Evolutionary conservation across 2,113 vertebrate species (phyloP), one percentile per base, ranked within the genome.

Genomic region (Pelodiscus sinensis): DNA sequence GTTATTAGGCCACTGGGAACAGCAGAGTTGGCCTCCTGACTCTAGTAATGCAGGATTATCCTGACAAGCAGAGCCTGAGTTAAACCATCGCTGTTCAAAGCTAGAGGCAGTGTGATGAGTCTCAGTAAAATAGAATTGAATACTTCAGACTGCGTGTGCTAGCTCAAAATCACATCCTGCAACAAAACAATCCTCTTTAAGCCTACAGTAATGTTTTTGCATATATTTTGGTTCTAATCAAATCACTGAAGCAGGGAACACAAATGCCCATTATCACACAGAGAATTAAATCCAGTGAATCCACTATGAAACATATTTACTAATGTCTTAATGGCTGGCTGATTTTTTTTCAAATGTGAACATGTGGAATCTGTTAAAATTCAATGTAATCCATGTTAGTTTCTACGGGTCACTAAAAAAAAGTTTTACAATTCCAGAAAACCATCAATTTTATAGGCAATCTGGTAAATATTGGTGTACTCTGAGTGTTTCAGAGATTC

Each of bases 361-460:
- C 88, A 57, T 22, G 58, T 18, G 51, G 44, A 21, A 94, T 92
- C 84, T 95, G 89, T 89, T 96, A 95, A 56, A 95, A 92, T 80
- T 86, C 85, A 82, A 84, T 9, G 60, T 93, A 68, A 16, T 94
- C 83, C 94, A 88, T 88, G 86, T 86, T 62, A 86, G 94, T 85
- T 88, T 1, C 71, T 75, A 82, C 5, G 15, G 81, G 79, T 91
- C 89, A 83, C 81, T 91, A 25, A 82, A 95, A 90, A 87, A 79
- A 35, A 93, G 82, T 81, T 95, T 29, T 85, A 89, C 68, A 68
- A 57, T 29, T 52, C 71, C 13, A 0, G 0, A 91, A 96, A 95
- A 79, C 90, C 55, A 89, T 83, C 19, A 1, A 68, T 88, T 81
- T 79, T 44, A 3, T 79, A 82, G 60, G 55, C 11, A 6, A 86